Evolutionary conservation across 2,113 vertebrate genomes (phyloP), one percentile per base, ranked within the genome.

Genomic region (Sphaerodactylus townsendi): DNA sequence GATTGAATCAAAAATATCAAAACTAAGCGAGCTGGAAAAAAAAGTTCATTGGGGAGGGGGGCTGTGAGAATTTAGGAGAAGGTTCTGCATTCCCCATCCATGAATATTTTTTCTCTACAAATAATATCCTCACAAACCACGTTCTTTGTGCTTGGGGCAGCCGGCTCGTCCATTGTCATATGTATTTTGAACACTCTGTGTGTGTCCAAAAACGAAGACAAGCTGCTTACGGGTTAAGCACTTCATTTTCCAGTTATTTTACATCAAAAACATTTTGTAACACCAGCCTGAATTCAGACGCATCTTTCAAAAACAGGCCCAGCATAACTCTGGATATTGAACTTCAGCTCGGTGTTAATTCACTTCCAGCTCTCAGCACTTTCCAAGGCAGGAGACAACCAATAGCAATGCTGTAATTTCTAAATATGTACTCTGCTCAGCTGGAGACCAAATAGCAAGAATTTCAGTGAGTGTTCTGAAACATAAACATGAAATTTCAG

Each of bases 241-340:
- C 93, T 96, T 96, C 94, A 93, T 95, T 94, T 95, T 93, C 85
- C 92, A 95, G 94, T 93, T 93, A 90, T 91, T 93, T 93, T 93
- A 94, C 95, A 96, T 96, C 94, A 96, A 97, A 96, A 95, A 90
- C 93, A 95, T 90, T 95, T 94, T 95, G 90, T 91, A 92, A 90
- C 71, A 77, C 15, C 90, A 86, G 80, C 89, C 0, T 0, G 75
- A 89, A 93, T 93, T 93, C 89, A 94, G 91, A 88, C 46, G 92
- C 79, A 92, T 95, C 91, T 93, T 95, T 93, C 87, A 95, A 95
- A 96, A 95, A 92, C 91, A 96, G 89, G 91, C 90, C 13, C 28
- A 92, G 92, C 88, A 93, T 89, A 96, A 91, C 88, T 93, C 93
- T 90, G 39, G 90, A 93, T 95, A 92, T 90, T 95, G 94, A 96